Base-by-base conservation (phyloP, 2,113 vertebrate genomes). In the Oxyruncus cristatus region DNA sequence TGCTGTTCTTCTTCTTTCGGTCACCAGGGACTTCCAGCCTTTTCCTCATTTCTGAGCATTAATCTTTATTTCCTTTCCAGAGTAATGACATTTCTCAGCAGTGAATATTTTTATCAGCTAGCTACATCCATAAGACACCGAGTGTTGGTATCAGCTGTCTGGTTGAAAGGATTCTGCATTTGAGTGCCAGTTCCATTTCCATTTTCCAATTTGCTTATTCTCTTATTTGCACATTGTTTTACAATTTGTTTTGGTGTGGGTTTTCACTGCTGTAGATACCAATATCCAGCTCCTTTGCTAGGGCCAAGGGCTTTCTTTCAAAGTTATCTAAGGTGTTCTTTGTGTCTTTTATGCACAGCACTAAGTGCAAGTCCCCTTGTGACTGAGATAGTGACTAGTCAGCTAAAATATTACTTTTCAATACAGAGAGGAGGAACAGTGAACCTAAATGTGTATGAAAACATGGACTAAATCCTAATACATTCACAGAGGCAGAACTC, bases 31-130 rank as follows among this genome's bases (percentile, higher is more conserved):
- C 87, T 87, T 87, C 16, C 88, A 94, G 67, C 37, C 86, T 94
- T 86, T 95, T 90, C 68, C 50, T 89, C 71, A 56, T 93, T 97
- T 91, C 84, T 81, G 67, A 79, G 67, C 68, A 91, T 94, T 95
- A 86, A 92, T 96, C 94, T 91, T 89, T 81, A 95, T 94, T 94
- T 92, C 91, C 94, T 67, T 93, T 87, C 56, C 79, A 93, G 68
- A 82, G 73, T 89, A 92, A 94, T 81, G 85, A 63, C 47, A 77
- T 95, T 93, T 91, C 91, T 94, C 90, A 74, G 92, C 68, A 95
- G 73, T 24, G 44, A 72, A 61, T 74, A 65, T 94, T 92, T 91
- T 97, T 85, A 94, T 92, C 85, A 89, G 71, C 52, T 84, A 50
- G 73, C 74, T 91, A 52, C 85, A 81, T 80, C 84, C 47, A 81